A percentile compares a stretch with the other conserved stretches of the same genome.
These are phyloP conservation scores for Galeopterus variegatus DNA, from an alignment of 2,113 vertebrate genomes.

Conservation along the genomic window DNA sequence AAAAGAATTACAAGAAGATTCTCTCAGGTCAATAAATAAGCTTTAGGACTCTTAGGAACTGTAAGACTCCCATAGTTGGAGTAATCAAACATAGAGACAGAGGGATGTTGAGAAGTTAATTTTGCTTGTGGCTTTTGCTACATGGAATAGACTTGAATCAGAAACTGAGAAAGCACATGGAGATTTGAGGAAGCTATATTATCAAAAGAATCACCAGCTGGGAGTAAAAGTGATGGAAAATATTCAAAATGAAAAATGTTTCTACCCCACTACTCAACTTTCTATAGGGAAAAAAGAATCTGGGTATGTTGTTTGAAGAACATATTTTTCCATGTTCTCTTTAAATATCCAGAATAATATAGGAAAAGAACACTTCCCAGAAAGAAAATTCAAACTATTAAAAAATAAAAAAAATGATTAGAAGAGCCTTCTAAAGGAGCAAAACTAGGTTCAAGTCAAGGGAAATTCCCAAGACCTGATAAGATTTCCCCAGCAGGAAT, in stretches of 20 bases:
- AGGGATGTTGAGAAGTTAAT: background rate
- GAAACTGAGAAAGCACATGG: background rate
- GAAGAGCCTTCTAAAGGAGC: background rate
- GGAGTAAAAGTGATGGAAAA: background rate
- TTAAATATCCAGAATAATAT: background rate
- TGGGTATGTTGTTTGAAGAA: background rate
- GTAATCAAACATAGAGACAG: background rate
- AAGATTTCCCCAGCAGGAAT: background rate
- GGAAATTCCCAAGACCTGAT: background rate
- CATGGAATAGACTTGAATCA: background rate
- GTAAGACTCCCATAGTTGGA: background rate
- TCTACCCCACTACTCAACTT: rapidly evolving
- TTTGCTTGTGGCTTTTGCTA: background rate
- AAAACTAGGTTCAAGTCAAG: background rate
- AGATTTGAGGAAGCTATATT: background rate
- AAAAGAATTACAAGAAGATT: background rate
- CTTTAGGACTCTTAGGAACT: background rate
- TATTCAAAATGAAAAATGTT: background rate
- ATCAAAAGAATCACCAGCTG: background rate
- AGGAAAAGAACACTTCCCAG: background rate
- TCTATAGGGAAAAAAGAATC: background rate
- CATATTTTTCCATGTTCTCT: background rate
- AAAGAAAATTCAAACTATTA: background rate
- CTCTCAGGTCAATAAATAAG: background rate
- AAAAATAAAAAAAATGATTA: background rate